Evolutionary conservation across 2,113 vertebrate genomes (phyloP), one percentile per base, ranked within the genome.

Genomic region (Galeopterus variegatus): DNA sequence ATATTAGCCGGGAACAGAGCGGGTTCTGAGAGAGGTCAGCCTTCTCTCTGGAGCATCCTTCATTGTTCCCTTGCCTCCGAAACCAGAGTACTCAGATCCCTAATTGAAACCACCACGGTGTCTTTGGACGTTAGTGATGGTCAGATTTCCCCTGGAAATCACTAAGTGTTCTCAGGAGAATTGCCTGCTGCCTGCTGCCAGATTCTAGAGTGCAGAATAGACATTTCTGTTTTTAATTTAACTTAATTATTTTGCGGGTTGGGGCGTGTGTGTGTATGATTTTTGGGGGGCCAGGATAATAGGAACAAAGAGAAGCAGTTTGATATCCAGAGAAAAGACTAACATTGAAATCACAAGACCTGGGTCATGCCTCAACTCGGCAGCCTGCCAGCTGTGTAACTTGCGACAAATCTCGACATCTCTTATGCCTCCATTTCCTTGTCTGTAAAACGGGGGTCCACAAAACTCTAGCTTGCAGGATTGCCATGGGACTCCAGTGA

Each of bases 71-170:
- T 70, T 0, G 24, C 73, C 95, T 85, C 76, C 0, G 15, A 82
- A 89, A 54, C 93, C 93, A 14, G 52, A 84, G 65, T 17, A 1
- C 89, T 97, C 88, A 26, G 69, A 84, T 86, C 52, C 75, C 85
- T 95, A 94, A 97, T 72, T 81, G 95, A 96, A 97, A 97, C 84
- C 92, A 93, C 77, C 2, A 64, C n/a, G 0, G 65, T 28, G 69
- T 81, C 96, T 95, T 75, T 94, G 96, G 96, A 88, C 48, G 14
- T 48, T 58, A 15, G 58, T 0, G 48, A 69, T 33, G 95, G 94
- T 88, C 94, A 70, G 91, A 82, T 94, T 97, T 97, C 85, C 94
- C 94, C 85, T 96, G 94, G 90, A 97, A 96, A 94, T 97, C 90
- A 56, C 95, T 83, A 89, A 97, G 94, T 93, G 95, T 97, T 94